phyloP scores from a whole-genome alignment of 2,113 vertebrate genomes.

The Percina caprodes region DNA sequence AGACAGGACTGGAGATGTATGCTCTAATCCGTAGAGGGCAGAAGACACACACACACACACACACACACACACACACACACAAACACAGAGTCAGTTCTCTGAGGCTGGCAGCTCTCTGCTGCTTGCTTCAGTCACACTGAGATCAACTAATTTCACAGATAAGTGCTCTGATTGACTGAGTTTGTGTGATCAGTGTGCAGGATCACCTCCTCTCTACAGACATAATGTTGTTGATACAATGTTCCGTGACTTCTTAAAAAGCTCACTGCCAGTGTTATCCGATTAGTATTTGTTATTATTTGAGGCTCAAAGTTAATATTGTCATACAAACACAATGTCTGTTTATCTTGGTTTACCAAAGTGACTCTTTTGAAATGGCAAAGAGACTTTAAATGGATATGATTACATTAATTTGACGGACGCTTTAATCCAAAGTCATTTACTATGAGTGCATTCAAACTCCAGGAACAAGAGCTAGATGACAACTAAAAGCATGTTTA shows the following conservation, averaged over 20 bases:
- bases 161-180: conserved; percentile 25
- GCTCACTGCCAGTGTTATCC: background rate
- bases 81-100: background rate
- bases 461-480: background rate
- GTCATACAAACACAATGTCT: background rate
- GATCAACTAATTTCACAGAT: conserved; percentile 57
- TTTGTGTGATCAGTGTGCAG: background rate
- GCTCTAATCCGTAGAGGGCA: conserved; percentile 54
- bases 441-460: background rate
- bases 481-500: background rate
- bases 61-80: conserved; percentile 19
- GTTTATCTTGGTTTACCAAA: background rate
- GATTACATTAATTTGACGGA: background rate
- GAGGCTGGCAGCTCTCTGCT: conserved; percentile 3
- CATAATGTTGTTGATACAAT: background rate
- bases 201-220: conserved; percentile 9
- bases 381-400: background rate
- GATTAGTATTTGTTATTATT: background rate
- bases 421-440: background rate
- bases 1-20: background rate
- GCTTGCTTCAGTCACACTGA: conserved; percentile 23
- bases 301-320: background rate
- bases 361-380: background rate
- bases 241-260: background rate
- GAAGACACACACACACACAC: conserved; percentile 6